A percentile compares a stretch with the other conserved stretches of the same genome.
Conservation (phyloP, 2,888 invertebrate species). For the Hydraecia micacea region DNA sequence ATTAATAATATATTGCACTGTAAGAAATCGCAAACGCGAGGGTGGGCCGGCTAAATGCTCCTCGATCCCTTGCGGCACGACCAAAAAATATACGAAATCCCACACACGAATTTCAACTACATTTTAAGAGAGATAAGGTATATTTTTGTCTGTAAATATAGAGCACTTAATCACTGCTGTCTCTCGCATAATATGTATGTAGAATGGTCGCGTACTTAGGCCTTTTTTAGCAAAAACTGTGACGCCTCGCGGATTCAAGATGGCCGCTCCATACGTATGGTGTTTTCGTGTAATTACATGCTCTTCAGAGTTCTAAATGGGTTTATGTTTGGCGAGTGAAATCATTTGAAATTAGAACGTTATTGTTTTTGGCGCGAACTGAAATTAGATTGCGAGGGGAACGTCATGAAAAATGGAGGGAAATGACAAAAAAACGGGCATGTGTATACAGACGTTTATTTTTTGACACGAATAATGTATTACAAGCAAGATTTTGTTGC, state of each 20-base stretch:
- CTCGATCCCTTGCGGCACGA: constrained; percentile 82
- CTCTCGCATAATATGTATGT: constrained; percentile 85
- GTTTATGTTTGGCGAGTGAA: constrained; percentile 59
- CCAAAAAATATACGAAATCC: constrained; percentile 71
- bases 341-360: constrained; percentile 66
- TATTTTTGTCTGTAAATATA: constrained; percentile 62
- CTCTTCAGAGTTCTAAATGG: constrained; percentile 67
- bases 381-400: constrained; percentile 39
- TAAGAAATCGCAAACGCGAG: constrained; percentile 87
- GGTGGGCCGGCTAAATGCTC: constrained; percentile 84
- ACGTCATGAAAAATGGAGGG: background rate
- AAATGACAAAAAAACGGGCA: constrained; percentile 32
- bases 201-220: constrained; percentile 85
- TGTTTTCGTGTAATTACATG: constrained; percentile 73
- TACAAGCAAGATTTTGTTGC: background rate
- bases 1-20: constrained; percentile 88
- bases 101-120: constrained; percentile 67
- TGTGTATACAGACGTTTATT: constrained; percentile 48
- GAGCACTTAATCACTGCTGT: constrained; percentile 85
- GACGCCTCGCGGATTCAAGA: constrained; percentile 88
- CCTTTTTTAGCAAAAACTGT: constrained; percentile 84
- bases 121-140: constrained; percentile 60
- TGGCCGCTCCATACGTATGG: constrained; percentile 75
- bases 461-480: constrained; percentile 22
- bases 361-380: constrained; percentile 64